Conservation (phyloP, 2,888 invertebrate genomes). For the Tinea semifulvella region DNA sequence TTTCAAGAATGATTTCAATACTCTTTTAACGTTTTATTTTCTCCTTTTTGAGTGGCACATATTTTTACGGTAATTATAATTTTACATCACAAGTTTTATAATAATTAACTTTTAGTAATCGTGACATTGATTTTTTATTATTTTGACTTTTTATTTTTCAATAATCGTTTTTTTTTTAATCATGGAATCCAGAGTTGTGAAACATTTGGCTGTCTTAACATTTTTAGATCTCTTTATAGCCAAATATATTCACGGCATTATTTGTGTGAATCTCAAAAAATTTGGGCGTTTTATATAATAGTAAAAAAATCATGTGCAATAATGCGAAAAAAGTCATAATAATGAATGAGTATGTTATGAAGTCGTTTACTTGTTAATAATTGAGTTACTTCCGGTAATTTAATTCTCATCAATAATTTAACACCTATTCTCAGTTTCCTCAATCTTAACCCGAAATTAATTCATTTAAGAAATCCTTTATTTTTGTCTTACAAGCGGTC, state of each 20-base stretch:
- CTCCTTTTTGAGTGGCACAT: conserved; percentile 4
- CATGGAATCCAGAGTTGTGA: conserved; percentile 3
- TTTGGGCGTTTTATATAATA: conserved; percentile 1
- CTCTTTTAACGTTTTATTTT: neutral
- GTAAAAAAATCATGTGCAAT: conserved; percentile 3
- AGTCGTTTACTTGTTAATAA: too few relatives aligned
- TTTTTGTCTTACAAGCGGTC: too few relatives aligned
- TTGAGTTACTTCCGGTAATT: too few relatives aligned
- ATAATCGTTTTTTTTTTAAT: too few relatives aligned
- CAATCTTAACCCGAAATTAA: too few relatives aligned
- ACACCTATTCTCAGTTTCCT: too few relatives aligned
- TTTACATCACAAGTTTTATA: conserved; percentile 5
- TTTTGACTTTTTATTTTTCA: conserved; percentile 8
- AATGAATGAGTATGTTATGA: too few relatives aligned
- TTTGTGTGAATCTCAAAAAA: conserved; percentile 19
- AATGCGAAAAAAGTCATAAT: neutral
- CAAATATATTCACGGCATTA: conserved; percentile 11
- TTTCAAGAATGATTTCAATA: conserved; percentile 1
- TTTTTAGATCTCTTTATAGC: conserved; percentile 8
- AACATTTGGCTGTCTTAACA: conserved; percentile 4
- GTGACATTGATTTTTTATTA: neutral
- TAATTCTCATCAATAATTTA: too few relatives aligned
- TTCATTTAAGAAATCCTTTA: too few relatives aligned
- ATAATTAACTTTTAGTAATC: too few relatives aligned
- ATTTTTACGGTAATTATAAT: neutral